phyloP scores from a whole-genome alignment of 2,113 vertebrate genomes.

The Danio rerio region GRCz12tu NC_133179.1:16189501-16190000 shows the following conservation, averaged over 20 bases:
- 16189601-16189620: no score
- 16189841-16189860: neutral
- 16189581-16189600: no score
- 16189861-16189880: neutral
- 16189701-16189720: neutral
- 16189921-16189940: no score
- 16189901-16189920: neutral
- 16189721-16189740: neutral
- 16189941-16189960: neutral
- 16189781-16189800: neutral
- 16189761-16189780: neutral
- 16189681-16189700: neutral
- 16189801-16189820: neutral
- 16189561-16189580: no score
- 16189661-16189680: neutral
- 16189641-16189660: neutral
- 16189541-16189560: no score
- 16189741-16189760: neutral
- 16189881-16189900: neutral
- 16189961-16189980: neutral
- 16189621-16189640: no score
- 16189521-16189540: no score
- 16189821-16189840: neutral
- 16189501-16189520: slow-evolving; percentile 41
- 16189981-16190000: neutral